Evolutionary conservation across 2,888 invertebrate species (phyloP).

Genomic region (Pheosia tremula): DNA sequence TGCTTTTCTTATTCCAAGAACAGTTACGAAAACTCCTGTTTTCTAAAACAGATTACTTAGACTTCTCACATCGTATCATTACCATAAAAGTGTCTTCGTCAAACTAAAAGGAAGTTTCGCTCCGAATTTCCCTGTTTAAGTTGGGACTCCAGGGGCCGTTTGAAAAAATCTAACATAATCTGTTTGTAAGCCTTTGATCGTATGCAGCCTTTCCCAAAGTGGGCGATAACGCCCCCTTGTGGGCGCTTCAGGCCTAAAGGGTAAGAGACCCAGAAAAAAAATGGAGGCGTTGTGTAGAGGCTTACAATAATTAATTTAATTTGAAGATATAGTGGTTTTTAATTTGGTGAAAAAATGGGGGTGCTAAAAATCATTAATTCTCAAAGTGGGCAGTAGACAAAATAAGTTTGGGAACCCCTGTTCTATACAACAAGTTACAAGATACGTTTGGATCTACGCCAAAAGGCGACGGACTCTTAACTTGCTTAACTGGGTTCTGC

Average conservation of each 20-base stretch:
- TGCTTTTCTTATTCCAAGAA: slow-evolving; percentile 7
- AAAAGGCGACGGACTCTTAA: background rate
- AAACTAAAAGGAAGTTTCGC: slow-evolving; percentile 9
- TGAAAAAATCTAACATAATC: background rate
- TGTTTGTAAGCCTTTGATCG: no score
- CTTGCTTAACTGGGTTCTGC: slow-evolving; percentile 5
- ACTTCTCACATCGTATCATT: background rate
- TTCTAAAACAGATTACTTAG: background rate
- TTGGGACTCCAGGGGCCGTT: background rate
- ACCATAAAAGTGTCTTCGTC: background rate
- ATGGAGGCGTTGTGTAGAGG: no score
- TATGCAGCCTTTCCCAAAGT: no score
- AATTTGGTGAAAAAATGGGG: no score
- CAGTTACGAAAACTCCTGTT: background rate
- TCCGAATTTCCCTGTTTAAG: slow-evolving; percentile 8
- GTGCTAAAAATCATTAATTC: no score
- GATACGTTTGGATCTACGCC: background rate
- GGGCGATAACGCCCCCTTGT: no score
- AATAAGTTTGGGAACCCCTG: no score
- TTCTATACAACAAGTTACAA: background rate
- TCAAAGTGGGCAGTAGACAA: no score
- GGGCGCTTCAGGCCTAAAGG: no score
- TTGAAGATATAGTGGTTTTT: no score
- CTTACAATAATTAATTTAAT: no score
- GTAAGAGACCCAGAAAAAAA: no score